These are phyloP conservation scores for Umimayanthus chanpuru DNA, from an alignment of 92 coral and sea anemone species.

Conservation along the genomic window DNA sequence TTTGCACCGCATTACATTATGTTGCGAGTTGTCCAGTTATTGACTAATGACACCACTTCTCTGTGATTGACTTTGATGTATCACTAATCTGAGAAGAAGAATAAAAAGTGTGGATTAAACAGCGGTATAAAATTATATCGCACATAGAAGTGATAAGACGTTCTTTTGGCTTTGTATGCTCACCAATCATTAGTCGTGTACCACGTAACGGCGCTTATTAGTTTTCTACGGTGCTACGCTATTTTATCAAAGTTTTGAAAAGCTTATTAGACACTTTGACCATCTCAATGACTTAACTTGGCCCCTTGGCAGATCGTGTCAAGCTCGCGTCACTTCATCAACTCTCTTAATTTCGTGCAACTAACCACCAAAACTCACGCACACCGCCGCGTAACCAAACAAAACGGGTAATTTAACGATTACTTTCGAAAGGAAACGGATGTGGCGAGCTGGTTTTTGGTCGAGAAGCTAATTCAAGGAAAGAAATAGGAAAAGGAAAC, in stretches of 20 bases:
- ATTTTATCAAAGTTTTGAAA: neutral
- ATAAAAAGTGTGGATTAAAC: neutral
- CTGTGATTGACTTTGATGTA: conserved; percentile 26
- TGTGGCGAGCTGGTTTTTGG: neutral
- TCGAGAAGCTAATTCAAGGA: neutral
- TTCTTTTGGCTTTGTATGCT: too few species aligned
- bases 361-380: neutral
- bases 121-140: neutral
- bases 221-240: neutral
- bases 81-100: neutral
- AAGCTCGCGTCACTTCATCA: neutral
- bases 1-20: conserved; percentile 8
- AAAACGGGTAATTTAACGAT: neutral
- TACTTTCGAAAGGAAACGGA: conserved; percentile 29
- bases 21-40: conserved; percentile 3
- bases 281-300: neutral
- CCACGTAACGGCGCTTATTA: too few species aligned
- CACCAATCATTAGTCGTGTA: too few species aligned
- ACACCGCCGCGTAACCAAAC: neutral
- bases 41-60: neutral
- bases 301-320: conserved; percentile 8
- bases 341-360: neutral
- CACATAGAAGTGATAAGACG: too few species aligned
- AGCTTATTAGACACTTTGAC: neutral
- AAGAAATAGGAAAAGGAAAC: conserved; percentile 31